phyloP scores from a whole-genome alignment of 2,888 invertebrate genomes.

The Eristalis arbustorum region DNA sequence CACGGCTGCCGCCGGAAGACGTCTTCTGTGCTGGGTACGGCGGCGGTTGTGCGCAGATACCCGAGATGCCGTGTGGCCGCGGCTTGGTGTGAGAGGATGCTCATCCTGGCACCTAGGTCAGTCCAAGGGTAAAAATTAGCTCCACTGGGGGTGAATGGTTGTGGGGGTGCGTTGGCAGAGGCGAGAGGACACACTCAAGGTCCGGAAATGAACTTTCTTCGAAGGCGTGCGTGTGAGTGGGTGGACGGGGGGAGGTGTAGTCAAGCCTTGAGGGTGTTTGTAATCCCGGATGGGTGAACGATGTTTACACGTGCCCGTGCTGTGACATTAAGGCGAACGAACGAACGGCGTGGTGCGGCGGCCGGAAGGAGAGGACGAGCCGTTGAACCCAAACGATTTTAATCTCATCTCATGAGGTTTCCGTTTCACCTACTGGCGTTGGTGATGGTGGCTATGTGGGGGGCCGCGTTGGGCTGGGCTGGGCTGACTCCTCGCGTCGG shows the following conservation, averaged over 20 bases:
- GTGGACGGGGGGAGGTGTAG: not conserved
- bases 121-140: constrained; percentile 65
- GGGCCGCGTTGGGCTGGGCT: too few species aligned
- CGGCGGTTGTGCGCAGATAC: constrained; percentile 56
- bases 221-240: not conserved
- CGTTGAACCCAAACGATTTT: constrained; percentile 40
- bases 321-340: constrained; percentile 15
- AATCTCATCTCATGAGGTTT: constrained; percentile 4
- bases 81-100: constrained; percentile 44
- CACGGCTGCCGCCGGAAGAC: constrained; percentile 16
- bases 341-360: too few species aligned
- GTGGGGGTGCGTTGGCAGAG: constrained; percentile 10
- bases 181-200: not conserved
- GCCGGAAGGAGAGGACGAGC: not conserved
- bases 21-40: not conserved
- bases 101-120: constrained; percentile 47
- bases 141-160: not conserved
- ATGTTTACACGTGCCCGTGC: constrained; percentile 42
- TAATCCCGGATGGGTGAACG: constrained; percentile 16
- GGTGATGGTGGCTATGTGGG: not conserved
- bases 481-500: not conserved
- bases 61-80: constrained; percentile 30
- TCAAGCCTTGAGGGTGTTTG: not conserved
- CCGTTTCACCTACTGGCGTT: not conserved
- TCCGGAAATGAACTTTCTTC: not conserved